phyloP scores from a whole-genome alignment of 1,140 invertebrate species.

The Trichomalopsis sarcophagae region DNA sequence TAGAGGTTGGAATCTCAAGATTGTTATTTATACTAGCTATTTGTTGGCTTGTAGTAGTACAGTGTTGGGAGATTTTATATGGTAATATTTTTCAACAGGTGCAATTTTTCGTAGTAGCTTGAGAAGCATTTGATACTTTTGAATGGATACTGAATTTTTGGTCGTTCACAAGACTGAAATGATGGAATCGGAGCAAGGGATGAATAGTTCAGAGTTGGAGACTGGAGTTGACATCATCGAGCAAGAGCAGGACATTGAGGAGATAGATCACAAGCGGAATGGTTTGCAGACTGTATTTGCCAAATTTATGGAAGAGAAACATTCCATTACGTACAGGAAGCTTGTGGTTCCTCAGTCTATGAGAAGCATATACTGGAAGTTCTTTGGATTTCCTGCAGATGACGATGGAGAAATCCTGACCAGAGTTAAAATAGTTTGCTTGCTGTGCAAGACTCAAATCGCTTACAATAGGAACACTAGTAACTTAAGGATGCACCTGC shows the following conservation, averaged over 20 bases:
- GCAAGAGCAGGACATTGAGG: slow-evolving; percentile 34
- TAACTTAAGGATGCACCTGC: slow-evolving; percentile 79
- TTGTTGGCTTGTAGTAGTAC: neutral
- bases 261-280: slow-evolving; percentile 39
- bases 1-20: neutral
- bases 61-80: neutral
- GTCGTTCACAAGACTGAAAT: neutral
- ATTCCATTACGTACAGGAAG: slow-evolving; percentile 73
- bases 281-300: slow-evolving; percentile 68
- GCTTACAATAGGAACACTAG: slow-evolving; percentile 81
- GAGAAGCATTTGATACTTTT: neutral
- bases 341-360: slow-evolving; percentile 77
- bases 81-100: neutral
- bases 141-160: slow-evolving; percentile 22
- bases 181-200: neutral
- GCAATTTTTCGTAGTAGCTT: neutral
- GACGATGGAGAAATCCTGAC: slow-evolving; percentile 79
- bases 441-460: slow-evolving; percentile 78
- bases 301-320: slow-evolving; percentile 73
- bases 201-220: neutral
- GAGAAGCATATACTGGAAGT: slow-evolving; percentile 81
- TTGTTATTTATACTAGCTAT: neutral
- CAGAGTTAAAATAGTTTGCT: slow-evolving; percentile 80
- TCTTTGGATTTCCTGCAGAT: slow-evolving; percentile 80
- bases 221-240: slow-evolving; percentile 17